A percentile compares a stretch with the other conserved stretches of the same genome.
These are phyloP conservation scores for Nomada flava DNA, from an alignment of 2,888 invertebrate species.

Conservation along the genomic window DNA sequence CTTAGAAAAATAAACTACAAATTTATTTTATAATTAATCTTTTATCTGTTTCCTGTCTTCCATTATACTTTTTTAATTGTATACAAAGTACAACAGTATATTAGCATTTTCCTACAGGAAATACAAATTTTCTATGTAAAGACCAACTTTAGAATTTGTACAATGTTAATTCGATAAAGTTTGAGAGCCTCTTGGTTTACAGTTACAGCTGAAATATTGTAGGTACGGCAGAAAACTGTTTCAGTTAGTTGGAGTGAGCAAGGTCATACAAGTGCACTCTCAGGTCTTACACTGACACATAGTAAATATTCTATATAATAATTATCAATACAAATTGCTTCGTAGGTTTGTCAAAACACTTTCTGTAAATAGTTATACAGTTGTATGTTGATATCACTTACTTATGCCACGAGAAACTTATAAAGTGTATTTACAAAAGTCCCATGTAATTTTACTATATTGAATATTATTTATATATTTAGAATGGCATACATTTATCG, in stretches of 20 bases:
- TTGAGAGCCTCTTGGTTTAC: conserved; percentile 82
- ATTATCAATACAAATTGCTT: conserved; percentile 26
- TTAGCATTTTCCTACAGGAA: background rate
- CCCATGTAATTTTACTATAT: background rate
- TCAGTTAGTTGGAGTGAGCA: conserved; percentile 77
- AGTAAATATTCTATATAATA: conserved; percentile 60
- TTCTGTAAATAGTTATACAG: background rate
- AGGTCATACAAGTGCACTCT: conserved; percentile 83
- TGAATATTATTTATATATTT: conserved; percentile 7
- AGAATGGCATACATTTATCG: background rate
- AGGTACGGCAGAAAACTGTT: conserved; percentile 81
- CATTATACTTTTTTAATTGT: background rate
- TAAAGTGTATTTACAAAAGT: conserved; percentile 13
- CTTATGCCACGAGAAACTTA: background rate
- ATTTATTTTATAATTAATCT: background rate
- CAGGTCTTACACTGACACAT: conserved; percentile 59
- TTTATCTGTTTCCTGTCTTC: background rate
- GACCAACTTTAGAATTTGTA: background rate
- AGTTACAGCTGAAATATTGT: conserved; percentile 80
- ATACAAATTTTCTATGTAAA: background rate
- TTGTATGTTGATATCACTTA: conserved; percentile 1
- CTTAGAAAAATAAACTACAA: background rate
- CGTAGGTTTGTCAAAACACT: background rate
- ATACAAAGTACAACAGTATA: background rate
- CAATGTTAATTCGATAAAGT: conserved; percentile 26